Base-by-base conservation (phyloP, 92 coral and sea anemone genomes). In the Heliopora coerulea region DNA sequence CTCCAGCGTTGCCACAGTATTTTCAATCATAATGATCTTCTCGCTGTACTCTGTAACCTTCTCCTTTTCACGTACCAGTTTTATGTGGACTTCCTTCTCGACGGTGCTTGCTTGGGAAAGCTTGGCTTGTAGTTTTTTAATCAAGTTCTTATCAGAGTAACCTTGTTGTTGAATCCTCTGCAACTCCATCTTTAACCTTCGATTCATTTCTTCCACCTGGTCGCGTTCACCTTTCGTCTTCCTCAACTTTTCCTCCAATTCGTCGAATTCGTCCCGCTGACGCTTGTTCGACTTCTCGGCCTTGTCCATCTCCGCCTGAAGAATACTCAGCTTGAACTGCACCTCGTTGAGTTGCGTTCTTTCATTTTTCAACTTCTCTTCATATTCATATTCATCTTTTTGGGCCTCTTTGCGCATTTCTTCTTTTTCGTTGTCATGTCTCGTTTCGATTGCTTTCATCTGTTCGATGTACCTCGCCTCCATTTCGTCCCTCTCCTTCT, bases 11-110 rank as follows among this genome's bases (percentile, higher is more conserved):
- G 34, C 13, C 19, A 67, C 74, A 23, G 74, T 67, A 28, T 67
- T 67, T 32, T 67, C 74, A 49, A 67, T 49, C 33, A 67, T 31
- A 1, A 28, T 46, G 59, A 67, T 67, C 40, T 67, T 67, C 74
- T 67, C 74, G 1, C 7, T 42, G 48, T 67, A 30, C 19, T 67
- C 57, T 10, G 24, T 44, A 46, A 67, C 19, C 54, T 67, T 67
- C 54, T 67, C 74, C 37, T 49, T 44, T 21, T 67, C 74, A 44
- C 74, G 28, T 10, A 21, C 25, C 8, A 42, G 25, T n/a, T 49
- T 67, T 8, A 40, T 44, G 0, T 42, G 21, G 54, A 49, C 14
- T 27, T 67, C 57, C 4, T 52, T 44, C 17, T 67, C 74, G 13
- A 39, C n/a, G 39, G 42, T 67, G 14, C 48, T 50, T 3, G 42